Base-by-base conservation (phyloP, 92 coral and sea anemone genomes). In the Palythoa grandis region DNA sequence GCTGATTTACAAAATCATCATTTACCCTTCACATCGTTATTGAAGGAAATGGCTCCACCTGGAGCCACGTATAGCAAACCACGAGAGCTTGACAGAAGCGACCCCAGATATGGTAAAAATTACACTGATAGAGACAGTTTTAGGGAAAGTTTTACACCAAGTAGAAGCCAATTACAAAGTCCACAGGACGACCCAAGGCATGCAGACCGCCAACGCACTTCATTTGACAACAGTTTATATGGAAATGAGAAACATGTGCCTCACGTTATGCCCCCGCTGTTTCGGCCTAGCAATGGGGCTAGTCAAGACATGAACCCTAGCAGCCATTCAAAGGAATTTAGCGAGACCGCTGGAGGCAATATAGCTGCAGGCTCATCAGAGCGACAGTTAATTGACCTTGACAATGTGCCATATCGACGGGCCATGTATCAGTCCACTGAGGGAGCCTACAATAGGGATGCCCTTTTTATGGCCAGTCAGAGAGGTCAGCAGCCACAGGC, bases 361-460 rank as follows among this genome's bases (percentile, higher is more conserved):
- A 24, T 48, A 24, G 61, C 15, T 17, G 61, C 50, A 39, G 83
- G 82, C 11, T 37, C 77, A 14, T 83, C 89, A 5, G 88, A 94
- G 57, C 88, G 95, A 2, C 98, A 94, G 90, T 87, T 92, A 53
- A 91, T 94, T 68, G 98, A 94, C 88, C 91, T 94, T 43, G 94
- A 90, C 57, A 89, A 89, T 20, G 79, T 92, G 88, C 95, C 93
- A 35, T 94, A 90, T 83, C 92, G 95, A 9, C 65, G 94, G 83
- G 84, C 88, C 79, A 83, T 94, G 92, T 92, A 74, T 63, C 89
- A 83, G 53, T 72, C 79, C 52, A 74, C 68, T 11, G 91, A 91
- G 29, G 85, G 75, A 10, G 22, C 72, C 50, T 71, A 83, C 77
- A 83, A 83, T 61, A 70, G 70, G n/a, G 79, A 83, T 15, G 85